Evolutionary conservation across 1,140 invertebrate species (phyloP).

Genomic region (Aphidius ervi): DNA sequence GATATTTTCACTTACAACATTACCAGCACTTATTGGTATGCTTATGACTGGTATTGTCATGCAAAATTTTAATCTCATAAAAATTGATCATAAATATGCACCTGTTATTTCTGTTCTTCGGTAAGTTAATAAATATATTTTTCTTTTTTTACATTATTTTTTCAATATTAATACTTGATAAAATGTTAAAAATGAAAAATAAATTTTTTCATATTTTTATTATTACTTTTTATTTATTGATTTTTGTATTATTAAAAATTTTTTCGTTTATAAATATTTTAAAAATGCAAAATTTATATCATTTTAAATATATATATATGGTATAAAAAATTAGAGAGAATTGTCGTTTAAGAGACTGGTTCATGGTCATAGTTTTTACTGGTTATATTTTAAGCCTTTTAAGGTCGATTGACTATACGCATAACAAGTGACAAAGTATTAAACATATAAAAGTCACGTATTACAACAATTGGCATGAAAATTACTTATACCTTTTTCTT

Average conservation of each 20-base stretch:
- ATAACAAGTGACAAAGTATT: conserved; percentile 14
- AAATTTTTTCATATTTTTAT: too few species aligned
- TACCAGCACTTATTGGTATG: conserved; percentile 86
- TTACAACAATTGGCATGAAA: not conserved
- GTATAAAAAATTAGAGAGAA: not conserved
- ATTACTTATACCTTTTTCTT: too few species aligned
- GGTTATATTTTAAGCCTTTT: conserved; percentile 13
- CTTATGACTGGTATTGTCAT: conserved; percentile 75
- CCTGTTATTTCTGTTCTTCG: conserved; percentile 64
- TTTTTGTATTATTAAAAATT: not conserved
- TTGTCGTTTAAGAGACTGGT: not conserved
- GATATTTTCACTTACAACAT: conserved; percentile 67
- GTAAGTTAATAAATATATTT: conserved; percentile 45
- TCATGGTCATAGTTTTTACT: not conserved
- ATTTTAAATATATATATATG: not conserved
- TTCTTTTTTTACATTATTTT: not conserved
- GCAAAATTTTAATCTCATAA: conserved; percentile 72
- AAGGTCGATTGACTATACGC: conserved; percentile 21
- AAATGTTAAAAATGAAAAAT: too few species aligned
- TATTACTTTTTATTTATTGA: not conserved
- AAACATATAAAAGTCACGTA: conserved; percentile 2
- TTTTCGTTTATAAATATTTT: not conserved
- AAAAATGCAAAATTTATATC: not conserved
- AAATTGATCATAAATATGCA: conserved; percentile 62
- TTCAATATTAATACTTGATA: too few species aligned